Percentiles rank a stretch among this genome's conserved stretches.
phyloP scores from a whole-genome alignment of 1,140 invertebrate species.

The Conus ventricosus region DNA sequence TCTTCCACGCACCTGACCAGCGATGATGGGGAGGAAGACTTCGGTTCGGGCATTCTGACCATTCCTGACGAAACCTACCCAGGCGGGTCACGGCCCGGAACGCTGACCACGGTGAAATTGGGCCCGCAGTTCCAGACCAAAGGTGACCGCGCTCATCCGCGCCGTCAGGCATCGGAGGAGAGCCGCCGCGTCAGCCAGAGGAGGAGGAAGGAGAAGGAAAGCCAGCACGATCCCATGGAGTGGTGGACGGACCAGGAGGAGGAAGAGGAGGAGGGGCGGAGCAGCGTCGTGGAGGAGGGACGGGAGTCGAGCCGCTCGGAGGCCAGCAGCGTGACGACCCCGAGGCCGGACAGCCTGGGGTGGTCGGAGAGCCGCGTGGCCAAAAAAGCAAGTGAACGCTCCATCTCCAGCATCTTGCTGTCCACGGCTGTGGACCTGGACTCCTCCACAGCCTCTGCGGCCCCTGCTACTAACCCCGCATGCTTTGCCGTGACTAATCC shows the following conservation, averaged over 20 bases:
- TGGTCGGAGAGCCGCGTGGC: constrained; percentile 52
- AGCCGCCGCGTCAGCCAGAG: neutral
- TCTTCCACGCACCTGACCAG: neutral
- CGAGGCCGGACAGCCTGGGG: constrained; percentile 40
- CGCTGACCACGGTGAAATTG: constrained; percentile 44
- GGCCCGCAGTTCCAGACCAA: constrained; percentile 44
- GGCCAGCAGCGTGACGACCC: constrained; percentile 28
- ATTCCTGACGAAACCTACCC: constrained; percentile 61
- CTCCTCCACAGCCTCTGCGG: constrained; percentile 37
- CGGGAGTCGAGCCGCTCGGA: neutral
- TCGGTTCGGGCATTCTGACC: constrained; percentile 58
- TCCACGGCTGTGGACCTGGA: constrained; percentile 49
- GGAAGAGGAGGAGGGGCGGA: constrained; percentile 60
- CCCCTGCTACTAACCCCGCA: constrained; percentile 59
- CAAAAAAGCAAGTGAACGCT: constrained; percentile 66
- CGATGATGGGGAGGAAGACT: constrained; percentile 40
- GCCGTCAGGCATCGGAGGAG: neutral
- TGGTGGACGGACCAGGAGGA: constrained; percentile 60
- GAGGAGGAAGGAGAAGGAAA: neutral
- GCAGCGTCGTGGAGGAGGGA: neutral
- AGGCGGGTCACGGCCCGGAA: constrained; percentile 46
- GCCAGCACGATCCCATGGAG: constrained; percentile 37
- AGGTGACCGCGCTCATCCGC: constrained; percentile 12
- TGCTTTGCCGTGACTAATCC: constrained; percentile 53
- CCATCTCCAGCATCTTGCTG: constrained; percentile 67